A percentile compares a stretch with the other conserved stretches of the same genome.
Evolutionary conservation across 2,888 invertebrate genomes (phyloP).

Genomic region (Megastigmus dorsalis): DNA sequence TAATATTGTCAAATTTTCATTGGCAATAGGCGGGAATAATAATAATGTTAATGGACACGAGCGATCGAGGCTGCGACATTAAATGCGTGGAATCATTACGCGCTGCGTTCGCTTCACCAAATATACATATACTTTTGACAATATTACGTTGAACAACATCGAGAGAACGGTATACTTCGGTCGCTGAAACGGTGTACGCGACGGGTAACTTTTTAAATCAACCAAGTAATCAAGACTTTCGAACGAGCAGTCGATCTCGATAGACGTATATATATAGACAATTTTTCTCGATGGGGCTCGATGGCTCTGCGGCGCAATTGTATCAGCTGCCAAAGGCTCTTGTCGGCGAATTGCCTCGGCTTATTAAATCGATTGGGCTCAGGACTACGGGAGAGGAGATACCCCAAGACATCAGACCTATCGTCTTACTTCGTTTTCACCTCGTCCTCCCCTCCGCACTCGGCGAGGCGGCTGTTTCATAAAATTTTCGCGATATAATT

Average conservation of each 20-base stretch:
- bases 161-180: too few relatives aligned
- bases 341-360: slow-evolving; percentile 18
- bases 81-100: too few relatives aligned
- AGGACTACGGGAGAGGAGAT: slow-evolving; percentile 3
- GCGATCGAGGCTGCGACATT: too few relatives aligned
- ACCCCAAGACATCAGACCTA: slow-evolving; percentile 2
- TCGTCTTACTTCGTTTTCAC: background rate
- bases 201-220: background rate
- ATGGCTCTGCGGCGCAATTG: slow-evolving; percentile 20
- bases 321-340: slow-evolving; percentile 41
- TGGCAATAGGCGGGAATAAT: too few relatives aligned
- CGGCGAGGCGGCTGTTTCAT: background rate
- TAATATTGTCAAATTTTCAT: too few relatives aligned
- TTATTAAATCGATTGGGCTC: slow-evolving; percentile 41
- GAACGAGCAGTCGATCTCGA: background rate
- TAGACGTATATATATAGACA: slow-evolving; percentile 9
- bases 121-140: too few relatives aligned
- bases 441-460: background rate
- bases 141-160: too few relatives aligned
- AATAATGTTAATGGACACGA: too few relatives aligned
- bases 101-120: too few relatives aligned
- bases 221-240: slow-evolving; percentile 9
- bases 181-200: too few relatives aligned
- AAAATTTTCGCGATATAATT: slow-evolving; percentile 25
- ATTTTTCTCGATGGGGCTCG: slow-evolving; percentile 24